Base-by-base conservation (phyloP, 2,888 invertebrate genomes). In the Harpalus rubripes region DNA sequence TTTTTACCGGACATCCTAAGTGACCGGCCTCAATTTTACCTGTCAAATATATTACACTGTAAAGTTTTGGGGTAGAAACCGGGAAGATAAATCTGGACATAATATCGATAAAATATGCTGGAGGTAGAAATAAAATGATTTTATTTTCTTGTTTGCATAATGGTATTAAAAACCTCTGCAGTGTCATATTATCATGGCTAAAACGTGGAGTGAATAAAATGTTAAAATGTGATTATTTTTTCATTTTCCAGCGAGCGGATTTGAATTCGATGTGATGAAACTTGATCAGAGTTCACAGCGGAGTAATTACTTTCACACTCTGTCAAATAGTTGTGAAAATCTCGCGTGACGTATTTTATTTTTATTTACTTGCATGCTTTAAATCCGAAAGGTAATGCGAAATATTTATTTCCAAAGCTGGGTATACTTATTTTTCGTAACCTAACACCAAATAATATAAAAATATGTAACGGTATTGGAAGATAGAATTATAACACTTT, bases 181-280 rank as follows among this genome's bases (percentile, higher is more conserved):
- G 12, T 63, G 63, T 22, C 22, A 63, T 26, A 26, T 63, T 63
- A 26, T 26, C 18, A 63, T 18, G 63, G 63, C 10, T 63, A 63
- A 22, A 63, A 63, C 26, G 22, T 26, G 63, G 5, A 63, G 63
- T 63, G 63, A 63, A 63, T 63, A 63, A 63, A 63, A 63, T 63
- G 63, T 63, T 63, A 63, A 63, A 63, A 63, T 63, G 63, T 63
- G 22, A 63, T 63, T 63, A 63, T 63, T 63, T 63, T 63, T 63
- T 63, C 63, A 63, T 63, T 63, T 63, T 63, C 63, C 63, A 63
- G 22, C 63, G 22, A 63, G 63, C 63, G 22, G 22, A 63, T 63
- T 63, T 63, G 63, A 63, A 63, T 63, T 12, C 63, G 12, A 26
- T 63, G 63, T 63, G 63, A 63, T 63, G 63, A 10, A 63, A 63